Evolutionary conservation across 2,113 vertebrate species (phyloP).

Genomic region (Xenopus laevis): DNA sequence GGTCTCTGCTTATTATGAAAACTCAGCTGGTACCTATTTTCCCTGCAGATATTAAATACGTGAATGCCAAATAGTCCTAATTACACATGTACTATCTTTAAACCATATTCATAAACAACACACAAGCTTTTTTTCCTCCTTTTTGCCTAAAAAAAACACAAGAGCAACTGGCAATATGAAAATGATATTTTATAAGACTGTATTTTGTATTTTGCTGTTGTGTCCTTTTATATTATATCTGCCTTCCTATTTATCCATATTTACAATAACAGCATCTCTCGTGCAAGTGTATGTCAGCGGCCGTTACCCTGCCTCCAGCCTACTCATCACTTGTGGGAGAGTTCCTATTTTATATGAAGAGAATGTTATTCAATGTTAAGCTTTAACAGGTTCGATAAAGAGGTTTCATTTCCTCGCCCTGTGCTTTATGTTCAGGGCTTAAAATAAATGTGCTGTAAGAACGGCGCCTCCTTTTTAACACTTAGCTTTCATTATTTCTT

Average conservation of each 20-base stretch:
- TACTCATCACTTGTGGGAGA: conserved; percentile 52
- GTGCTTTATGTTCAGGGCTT: not conserved
- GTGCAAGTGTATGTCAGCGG: conserved; percentile 47
- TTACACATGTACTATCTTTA: conserved; percentile 68
- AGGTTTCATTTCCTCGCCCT: conserved; percentile 56
- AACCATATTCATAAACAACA: conserved; percentile 67
- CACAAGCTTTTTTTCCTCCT: conserved; percentile 58
- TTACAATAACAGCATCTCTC: conserved; percentile 46
- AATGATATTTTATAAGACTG: conserved; percentile 65
- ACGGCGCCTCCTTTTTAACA: conserved; percentile 49
- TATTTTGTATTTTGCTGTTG: conserved; percentile 75
- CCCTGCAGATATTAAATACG: conserved; percentile 55
- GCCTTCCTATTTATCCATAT: conserved; percentile 58
- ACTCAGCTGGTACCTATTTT: not conserved
- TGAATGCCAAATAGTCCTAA: conserved; percentile 67
- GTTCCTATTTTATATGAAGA: conserved; percentile 58
- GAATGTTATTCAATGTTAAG: conserved; percentile 48
- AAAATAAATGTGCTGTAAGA: no score
- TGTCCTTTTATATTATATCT: conserved; percentile 65
- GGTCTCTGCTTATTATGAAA: no score
- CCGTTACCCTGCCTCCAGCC: conserved; percentile 36
- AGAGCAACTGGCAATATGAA: conserved; percentile 66
- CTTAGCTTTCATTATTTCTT: conserved; percentile 72
- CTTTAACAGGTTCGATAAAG: conserved; percentile 59
- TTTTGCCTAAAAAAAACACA: conserved; percentile 45